Evolutionary conservation across 2,797 vertebrate species (phyloP).

Genomic region (Australoheros facetus): DNA sequence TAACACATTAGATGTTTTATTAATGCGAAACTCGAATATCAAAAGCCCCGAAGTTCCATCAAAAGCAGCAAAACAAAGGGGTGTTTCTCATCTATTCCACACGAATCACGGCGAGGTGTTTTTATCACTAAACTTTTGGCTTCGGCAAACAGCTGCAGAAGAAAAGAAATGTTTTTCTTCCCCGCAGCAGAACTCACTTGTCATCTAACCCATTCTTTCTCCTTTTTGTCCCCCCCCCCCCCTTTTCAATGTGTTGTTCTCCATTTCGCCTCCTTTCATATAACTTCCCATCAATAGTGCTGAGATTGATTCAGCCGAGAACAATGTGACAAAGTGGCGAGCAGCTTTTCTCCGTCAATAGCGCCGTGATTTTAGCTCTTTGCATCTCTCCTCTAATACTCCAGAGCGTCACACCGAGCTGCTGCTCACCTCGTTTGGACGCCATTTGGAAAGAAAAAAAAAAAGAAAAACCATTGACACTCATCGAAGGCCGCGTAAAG

Average conservation of each 20-base stretch:
- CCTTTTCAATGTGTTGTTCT: neutral
- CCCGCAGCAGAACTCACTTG: slow-evolving; percentile 18
- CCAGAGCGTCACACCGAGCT: neutral
- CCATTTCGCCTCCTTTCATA: slow-evolving; percentile 13
- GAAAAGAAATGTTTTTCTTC: neutral
- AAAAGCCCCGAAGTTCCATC: neutral
- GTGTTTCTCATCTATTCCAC: neutral
- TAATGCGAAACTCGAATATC: neutral
- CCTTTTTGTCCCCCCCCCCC: slow-evolving; percentile 7
- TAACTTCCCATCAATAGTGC: slow-evolving; percentile 20
- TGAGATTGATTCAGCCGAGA: slow-evolving; percentile 43
- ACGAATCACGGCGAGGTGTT: neutral
- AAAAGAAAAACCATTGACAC: neutral
- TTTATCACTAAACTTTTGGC: neutral
- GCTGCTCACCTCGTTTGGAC: slow-evolving; percentile 11
- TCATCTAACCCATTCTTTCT: slow-evolving; percentile 2
- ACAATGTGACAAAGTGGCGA: slow-evolving; percentile 22
- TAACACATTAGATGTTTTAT: slow-evolving; percentile 21
- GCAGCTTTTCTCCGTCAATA: slow-evolving; percentile 43
- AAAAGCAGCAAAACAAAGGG: slow-evolving; percentile 3
- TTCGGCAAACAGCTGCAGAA: neutral
- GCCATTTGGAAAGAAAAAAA: neutral
- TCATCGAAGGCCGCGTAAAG: neutral
- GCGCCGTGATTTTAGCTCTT: slow-evolving; percentile 42
- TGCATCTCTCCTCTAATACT: slow-evolving; percentile 34